Evolutionary conservation across 2,113 vertebrate species (phyloP), one percentile per base, ranked within the genome.

Genomic region (Forbesichthys agassizii): DNA sequence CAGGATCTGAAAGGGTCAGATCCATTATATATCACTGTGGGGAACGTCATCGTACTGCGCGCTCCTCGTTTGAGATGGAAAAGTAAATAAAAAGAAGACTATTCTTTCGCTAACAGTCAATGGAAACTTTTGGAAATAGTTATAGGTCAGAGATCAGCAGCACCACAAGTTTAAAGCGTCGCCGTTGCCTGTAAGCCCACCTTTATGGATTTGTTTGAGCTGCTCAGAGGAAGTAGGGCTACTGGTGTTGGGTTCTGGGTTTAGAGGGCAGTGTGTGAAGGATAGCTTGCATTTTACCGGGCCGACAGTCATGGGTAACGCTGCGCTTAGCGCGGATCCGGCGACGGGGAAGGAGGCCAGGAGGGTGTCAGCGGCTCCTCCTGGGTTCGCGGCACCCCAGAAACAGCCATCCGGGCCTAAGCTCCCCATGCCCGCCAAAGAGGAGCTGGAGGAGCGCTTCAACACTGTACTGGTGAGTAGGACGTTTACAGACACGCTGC

Each of bases 381-480:
- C 80, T 0, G 86, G 73, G 13, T 51, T 73, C 2, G 16, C 69
- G 0, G 82, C 86, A 0, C 59, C 77, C 56, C 86, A 69, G 69
- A 93, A 81, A 65, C 92, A 79, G 77, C 73, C 86, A 0, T 48
- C 76, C 0, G 71, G 85, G 4, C 78, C 73, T 7, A 95, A 93
- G 68, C 89, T 93, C 56, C 95, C 94, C 48, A 88, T 94, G 84
- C 95, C 95, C 9, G 83, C 86, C 5, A 92, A 91, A 0, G 92
- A 88, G 0, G 95, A 96, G 71, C 91, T 96, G 85, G 94, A 96
- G 74, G 93, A 93, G 71, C 88, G 93, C 57, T 96, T 96, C 82
- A 89, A 67, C 11, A 84, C 84, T 0, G 93, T 94, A 11, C 90
- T 96, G 95, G 95, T 96, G 87, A 94, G 95, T 90, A 33, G 57